These are phyloP conservation scores for Malurus cyaneus DNA, from an alignment of 2,113 vertebrate genomes.

Conservation along the genomic window DNA sequence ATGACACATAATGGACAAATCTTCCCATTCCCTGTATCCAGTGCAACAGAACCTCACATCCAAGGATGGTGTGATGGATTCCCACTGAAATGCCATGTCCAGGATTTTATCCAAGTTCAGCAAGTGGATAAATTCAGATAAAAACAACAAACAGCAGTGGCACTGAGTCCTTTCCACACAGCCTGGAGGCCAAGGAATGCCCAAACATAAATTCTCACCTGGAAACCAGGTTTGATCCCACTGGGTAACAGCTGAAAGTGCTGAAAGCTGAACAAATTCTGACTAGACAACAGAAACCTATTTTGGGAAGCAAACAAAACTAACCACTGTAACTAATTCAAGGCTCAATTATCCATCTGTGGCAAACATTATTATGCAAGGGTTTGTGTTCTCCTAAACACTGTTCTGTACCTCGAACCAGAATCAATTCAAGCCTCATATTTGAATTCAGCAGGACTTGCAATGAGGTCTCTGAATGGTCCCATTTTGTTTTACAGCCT, in stretches of 20 bases:
- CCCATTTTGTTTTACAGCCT: not conserved
- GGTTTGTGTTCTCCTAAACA: not conserved
- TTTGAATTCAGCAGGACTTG: not conserved
- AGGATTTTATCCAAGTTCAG: not conserved
- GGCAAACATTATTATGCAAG: not conserved
- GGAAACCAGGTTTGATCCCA: not conserved
- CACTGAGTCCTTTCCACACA: not conserved
- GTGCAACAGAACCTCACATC: fast-evolving
- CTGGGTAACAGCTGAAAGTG: not conserved
- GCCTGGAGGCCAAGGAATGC: not conserved
- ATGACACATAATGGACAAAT: fast-evolving
- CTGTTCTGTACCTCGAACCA: not conserved
- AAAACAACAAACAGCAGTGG: not conserved
- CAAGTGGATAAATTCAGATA: fast-evolving
- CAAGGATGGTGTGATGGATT: not conserved
- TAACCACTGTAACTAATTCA: not conserved
- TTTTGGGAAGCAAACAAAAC: slow-evolving; percentile 12
- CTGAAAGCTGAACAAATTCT: not conserved
- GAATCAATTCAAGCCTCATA: not conserved
- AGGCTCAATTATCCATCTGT: not conserved
- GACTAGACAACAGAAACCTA: not conserved
- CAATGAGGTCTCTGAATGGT: not conserved
- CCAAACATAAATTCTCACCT: not conserved
- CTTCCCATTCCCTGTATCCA: not conserved
- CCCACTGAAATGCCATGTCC: fast-evolving